phyloP scores from a whole-genome alignment of 2,797 vertebrate genomes.

The Pelodytes ibericus region DNA sequence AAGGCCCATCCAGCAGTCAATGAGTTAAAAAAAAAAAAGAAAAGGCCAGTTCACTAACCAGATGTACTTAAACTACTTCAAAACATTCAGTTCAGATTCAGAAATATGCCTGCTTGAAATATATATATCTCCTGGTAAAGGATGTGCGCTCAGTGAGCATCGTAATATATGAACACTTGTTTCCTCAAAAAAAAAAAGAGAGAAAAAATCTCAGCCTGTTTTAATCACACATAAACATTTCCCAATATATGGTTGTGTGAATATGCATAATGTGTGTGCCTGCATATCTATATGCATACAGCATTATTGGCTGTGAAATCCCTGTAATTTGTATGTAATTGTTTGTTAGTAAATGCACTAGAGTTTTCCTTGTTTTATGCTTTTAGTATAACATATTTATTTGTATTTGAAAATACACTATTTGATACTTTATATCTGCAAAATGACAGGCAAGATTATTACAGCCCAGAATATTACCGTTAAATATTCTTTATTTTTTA shows the following conservation, averaged over 20 bases:
- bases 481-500: neutral
- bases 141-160: conserved; percentile 6
- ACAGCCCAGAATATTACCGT: neutral
- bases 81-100: conserved; percentile 15
- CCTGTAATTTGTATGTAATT: neutral
- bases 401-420: neutral
- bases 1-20: conserved; percentile 12
- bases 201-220: neutral
- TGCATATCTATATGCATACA: neutral
- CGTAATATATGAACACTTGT: neutral
- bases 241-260: neutral
- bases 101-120: conserved; percentile 8
- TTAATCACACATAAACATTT: neutral
- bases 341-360: no score
- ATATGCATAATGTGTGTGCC: neutral
- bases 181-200: neutral
- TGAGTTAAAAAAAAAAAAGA: conserved; percentile 23
- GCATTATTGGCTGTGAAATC: no score
- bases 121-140: conserved; percentile 15
- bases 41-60: conserved; percentile 8
- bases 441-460: no score
- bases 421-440: no score
- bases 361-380: neutral
- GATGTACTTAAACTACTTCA: conserved; percentile 26
- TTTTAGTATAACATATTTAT: neutral